Evolutionary conservation across 1,140 invertebrate species (phyloP).

Genomic region (Solen grandis): DNA sequence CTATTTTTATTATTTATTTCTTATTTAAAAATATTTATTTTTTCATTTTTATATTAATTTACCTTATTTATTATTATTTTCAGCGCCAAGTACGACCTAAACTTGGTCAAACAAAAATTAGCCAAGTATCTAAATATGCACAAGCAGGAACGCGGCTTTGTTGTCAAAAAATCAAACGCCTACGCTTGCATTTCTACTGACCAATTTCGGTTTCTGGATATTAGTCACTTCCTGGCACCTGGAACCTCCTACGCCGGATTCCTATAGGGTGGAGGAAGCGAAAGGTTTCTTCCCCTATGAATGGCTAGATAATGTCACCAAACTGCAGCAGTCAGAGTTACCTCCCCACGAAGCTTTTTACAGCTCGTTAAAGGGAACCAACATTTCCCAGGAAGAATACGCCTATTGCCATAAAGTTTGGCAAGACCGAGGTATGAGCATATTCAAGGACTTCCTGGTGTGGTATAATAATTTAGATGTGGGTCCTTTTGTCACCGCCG

Average conservation of each 20-base stretch:
- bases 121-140: constrained; percentile 25
- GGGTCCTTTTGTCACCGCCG: constrained; percentile 28
- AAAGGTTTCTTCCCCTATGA: constrained; percentile 64
- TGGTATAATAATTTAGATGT: constrained; percentile 58
- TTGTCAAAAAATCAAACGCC: constrained; percentile 42
- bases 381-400: constrained; percentile 30
- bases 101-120: too few relatives aligned
- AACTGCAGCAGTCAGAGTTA: constrained; percentile 23
- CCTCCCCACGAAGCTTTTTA: constrained; percentile 39
- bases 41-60: too few relatives aligned
- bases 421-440: neutral
- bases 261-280: constrained; percentile 32
- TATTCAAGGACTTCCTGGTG: constrained; percentile 7
- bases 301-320: constrained; percentile 39
- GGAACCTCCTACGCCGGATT: constrained; percentile 41
- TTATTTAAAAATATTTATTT: too few relatives aligned
- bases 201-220: constrained; percentile 52
- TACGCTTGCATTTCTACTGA: constrained; percentile 37
- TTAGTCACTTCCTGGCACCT: constrained; percentile 40
- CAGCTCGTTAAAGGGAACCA: too few relatives aligned
- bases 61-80: too few relatives aligned
- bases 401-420: constrained; percentile 1
- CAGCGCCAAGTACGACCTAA: constrained; percentile 37
- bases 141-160: neutral
- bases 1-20: too few relatives aligned